A percentile compares a stretch with the other conserved stretches of the same genome.
Evolutionary conservation across 2,797 vertebrate genomes (phyloP).

Genomic region (Anabas testudineus): DNA sequence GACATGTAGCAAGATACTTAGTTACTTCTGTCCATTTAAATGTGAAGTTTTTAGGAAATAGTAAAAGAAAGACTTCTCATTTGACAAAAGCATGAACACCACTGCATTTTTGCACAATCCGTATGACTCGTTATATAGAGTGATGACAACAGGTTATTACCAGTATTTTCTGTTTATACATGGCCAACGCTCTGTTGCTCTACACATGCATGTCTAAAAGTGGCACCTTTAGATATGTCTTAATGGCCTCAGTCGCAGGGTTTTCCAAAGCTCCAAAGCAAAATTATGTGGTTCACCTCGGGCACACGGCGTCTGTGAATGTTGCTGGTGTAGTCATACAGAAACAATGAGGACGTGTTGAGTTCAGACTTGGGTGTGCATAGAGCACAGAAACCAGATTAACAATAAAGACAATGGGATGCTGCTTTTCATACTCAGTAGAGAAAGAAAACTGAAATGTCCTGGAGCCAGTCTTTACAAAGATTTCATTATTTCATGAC

Average conservation of each 20-base stretch:
- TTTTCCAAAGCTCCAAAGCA: slow-evolving; percentile 9
- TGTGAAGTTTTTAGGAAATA: slow-evolving; percentile 71
- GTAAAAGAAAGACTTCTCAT: slow-evolving; percentile 64
- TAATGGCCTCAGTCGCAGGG: slow-evolving; percentile 12
- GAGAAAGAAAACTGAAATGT: slow-evolving; percentile 11
- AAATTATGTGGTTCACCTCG: slow-evolving; percentile 8
- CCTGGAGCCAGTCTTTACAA: slow-evolving; percentile 35
- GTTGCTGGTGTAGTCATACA: slow-evolving; percentile 23
- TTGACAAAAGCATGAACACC: slow-evolving; percentile 67
- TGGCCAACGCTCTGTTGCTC: slow-evolving; percentile 26
- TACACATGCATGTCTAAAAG: slow-evolving; percentile 33
- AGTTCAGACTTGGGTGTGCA: slow-evolving; percentile 24
- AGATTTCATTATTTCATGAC: slow-evolving; percentile 25
- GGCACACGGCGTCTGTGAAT: slow-evolving; percentile 19
- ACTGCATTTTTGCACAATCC: slow-evolving; percentile 83
- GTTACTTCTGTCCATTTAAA: slow-evolving; percentile 76
- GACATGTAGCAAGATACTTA: slow-evolving; percentile 56
- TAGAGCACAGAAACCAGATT: slow-evolving; percentile 12
- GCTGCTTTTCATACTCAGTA: slow-evolving; percentile 35
- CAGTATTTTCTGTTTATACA: slow-evolving; percentile 52
- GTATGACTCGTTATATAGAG: slow-evolving; percentile 62
- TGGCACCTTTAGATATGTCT: slow-evolving; percentile 12
- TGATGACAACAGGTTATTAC: slow-evolving; percentile 35
- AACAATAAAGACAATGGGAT: slow-evolving; percentile 29
- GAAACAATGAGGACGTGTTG: slow-evolving; percentile 20